phyloP scores from a whole-genome alignment of 1,140 invertebrate genomes.

The Neuroterus valhalla region DNA sequence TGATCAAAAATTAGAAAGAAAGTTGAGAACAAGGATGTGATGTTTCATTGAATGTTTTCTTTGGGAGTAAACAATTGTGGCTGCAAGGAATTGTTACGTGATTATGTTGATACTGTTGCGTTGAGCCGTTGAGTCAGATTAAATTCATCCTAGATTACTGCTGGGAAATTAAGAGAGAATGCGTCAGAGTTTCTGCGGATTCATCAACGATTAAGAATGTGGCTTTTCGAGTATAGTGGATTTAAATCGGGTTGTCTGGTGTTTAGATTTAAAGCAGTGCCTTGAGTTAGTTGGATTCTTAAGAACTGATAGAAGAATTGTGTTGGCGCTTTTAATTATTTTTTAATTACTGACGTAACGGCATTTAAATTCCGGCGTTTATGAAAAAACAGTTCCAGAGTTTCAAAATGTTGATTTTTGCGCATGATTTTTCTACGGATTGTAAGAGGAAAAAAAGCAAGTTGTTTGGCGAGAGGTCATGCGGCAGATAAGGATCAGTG shows the following conservation, averaged over 20 bases:
- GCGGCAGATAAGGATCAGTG: slow-evolving; percentile 42
- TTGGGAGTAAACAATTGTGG: too few relatives aligned
- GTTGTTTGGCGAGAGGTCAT: slow-evolving; percentile 34
- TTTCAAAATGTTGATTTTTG: slow-evolving; percentile 14
- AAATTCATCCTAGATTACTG: neutral
- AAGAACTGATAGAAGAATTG: too few relatives aligned
- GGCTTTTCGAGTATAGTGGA: neutral
- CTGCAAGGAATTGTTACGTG: neutral
- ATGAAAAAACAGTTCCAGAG: too few relatives aligned
- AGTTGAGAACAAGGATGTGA: neutral
- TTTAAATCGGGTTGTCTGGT: neutral
- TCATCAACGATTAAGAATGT: slow-evolving; percentile 26
- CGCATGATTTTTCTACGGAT: neutral
- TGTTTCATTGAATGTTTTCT: neutral
- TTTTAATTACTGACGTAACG: too few relatives aligned
- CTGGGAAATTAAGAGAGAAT: slow-evolving; percentile 13
- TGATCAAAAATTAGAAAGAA: neutral
- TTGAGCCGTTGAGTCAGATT: neutral
- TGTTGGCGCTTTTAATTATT: too few relatives aligned
- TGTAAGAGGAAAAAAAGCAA: slow-evolving; percentile 1
- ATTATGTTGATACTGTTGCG: slow-evolving; percentile 6
- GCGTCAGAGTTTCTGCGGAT: slow-evolving; percentile 12
- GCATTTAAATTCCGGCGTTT: too few relatives aligned
- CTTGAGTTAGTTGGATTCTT: neutral
- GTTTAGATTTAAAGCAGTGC: neutral